Conservation (phyloP, 2,888 invertebrate genomes). For the Lacanobia wlatinum region DNA sequence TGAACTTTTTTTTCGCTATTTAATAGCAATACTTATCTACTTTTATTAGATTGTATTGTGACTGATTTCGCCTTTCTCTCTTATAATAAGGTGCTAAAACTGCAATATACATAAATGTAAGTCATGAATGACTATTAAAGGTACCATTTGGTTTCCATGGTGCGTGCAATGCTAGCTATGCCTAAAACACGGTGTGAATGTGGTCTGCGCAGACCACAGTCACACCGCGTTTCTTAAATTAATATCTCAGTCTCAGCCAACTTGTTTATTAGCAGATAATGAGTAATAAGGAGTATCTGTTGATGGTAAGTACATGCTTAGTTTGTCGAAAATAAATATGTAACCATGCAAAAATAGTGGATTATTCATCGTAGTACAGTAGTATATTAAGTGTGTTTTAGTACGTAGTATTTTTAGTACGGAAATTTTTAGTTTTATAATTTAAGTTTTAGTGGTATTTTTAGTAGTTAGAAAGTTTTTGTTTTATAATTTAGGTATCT, state of each 20-base stretch:
- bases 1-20: no score
- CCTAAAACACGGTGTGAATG: neutral
- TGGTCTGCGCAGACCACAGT: no score
- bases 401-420: no score
- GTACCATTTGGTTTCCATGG: no score
- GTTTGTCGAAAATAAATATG: neutral
- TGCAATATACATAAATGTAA: no score
- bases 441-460: no score
- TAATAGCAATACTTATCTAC: neutral
- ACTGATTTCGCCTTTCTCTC: neutral
- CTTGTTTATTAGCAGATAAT: neutral
- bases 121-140: neutral
- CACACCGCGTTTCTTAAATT: no score
- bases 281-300: neutral
- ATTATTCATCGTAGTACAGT: neutral
- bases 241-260: neutral
- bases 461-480: no score
- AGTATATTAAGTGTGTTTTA: no score
- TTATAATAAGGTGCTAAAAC: neutral
- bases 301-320: neutral
- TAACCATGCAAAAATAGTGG: neutral
- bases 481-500: neutral
- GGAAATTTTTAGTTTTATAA: neutral
- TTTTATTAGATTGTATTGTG: neutral
- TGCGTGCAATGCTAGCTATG: neutral